Evolutionary conservation across 2,797 vertebrate species (phyloP), one percentile per base, ranked within the genome.

Genomic region (Acropternis orthonyx): DNA sequence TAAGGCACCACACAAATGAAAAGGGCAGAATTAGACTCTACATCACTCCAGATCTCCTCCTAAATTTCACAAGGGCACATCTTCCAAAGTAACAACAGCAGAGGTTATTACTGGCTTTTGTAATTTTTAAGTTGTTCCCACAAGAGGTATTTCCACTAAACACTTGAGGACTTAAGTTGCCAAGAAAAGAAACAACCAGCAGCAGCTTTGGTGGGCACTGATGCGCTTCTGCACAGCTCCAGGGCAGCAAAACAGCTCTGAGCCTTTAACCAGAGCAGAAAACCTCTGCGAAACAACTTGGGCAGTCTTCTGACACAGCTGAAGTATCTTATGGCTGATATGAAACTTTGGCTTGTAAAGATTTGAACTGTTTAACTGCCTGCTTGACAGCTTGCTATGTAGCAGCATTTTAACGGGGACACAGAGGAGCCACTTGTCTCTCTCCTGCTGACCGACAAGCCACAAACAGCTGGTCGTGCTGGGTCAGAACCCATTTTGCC

Each of bases 371-470:
- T 79, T 93, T 84, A 85, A 66, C 66, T 78, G 89, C 83, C 76
- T 61, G 87, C 48, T 73, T 1, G 0, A 73, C 3, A 24, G 71
- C 21, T 79, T 0, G 0, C 69, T 92, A 85, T 34, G 71, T 18
- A 79, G 73, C 66, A 81, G 77, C 6, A 3, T 59, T 92, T 86
- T 46, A 81, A 69, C 2, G 0, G 14, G 32, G 30, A 79, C 56
- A 89, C 72, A 97, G 79, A 93, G 59, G 61, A 86, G 67, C 59
- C 89, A 44, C 83, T 95, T 96, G 87, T 92, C 54, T 88, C 39
- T 56, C 30, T 55, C 30, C 66, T 34, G 16, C 71, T 86, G 89
- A 85, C 2, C 12, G 32, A 62, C 77, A 88, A 93, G 71, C 41
- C 26, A 4, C 83, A 82, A 90, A 77, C 94, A 94, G 93, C 63